Evolutionary conservation across 64 coral and sea anemone species (phyloP).

Genomic region (Dendrophyllia cribrosa): DNA sequence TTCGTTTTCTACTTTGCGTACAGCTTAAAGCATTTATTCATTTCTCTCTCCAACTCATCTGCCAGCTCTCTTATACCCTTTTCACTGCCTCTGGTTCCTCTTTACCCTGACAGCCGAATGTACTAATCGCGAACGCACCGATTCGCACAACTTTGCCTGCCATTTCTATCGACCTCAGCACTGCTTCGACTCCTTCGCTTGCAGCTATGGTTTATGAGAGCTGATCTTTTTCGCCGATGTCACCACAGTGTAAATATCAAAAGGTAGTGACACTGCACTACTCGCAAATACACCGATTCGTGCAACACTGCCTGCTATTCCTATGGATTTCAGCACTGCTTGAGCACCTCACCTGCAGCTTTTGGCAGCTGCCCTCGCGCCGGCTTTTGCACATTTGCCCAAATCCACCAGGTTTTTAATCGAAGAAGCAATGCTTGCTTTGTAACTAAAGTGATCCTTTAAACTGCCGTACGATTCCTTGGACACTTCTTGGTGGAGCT

Average conservation of each 20-base stretch:
- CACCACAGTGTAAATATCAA: conserved; percentile 20
- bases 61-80: conserved; percentile 3
- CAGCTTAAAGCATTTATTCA: not conserved
- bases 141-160: not conserved
- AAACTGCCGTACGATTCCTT: not conserved
- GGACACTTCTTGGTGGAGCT: not conserved
- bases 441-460: not conserved
- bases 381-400: not conserved
- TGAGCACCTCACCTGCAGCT: not conserved
- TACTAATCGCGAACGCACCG: not conserved
- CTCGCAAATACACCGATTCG: not conserved
- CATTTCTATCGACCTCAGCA: not conserved
- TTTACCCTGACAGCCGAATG: not conserved
- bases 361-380: not conserved
- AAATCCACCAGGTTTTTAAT: conserved; percentile 16
- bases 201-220: not conserved
- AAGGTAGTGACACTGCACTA: not conserved
- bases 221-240: not conserved
- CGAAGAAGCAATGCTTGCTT: not conserved
- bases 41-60: conserved; percentile 24
- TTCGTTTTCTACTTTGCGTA: not conserved
- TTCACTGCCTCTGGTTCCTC: conserved; percentile 9
- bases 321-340: not conserved
- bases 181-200: not conserved
- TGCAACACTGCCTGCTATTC: not conserved